Evolutionary conservation across 2,888 invertebrate species (phyloP), one percentile per base, ranked within the genome.

Genomic region (Apotomis capreana): DNA sequence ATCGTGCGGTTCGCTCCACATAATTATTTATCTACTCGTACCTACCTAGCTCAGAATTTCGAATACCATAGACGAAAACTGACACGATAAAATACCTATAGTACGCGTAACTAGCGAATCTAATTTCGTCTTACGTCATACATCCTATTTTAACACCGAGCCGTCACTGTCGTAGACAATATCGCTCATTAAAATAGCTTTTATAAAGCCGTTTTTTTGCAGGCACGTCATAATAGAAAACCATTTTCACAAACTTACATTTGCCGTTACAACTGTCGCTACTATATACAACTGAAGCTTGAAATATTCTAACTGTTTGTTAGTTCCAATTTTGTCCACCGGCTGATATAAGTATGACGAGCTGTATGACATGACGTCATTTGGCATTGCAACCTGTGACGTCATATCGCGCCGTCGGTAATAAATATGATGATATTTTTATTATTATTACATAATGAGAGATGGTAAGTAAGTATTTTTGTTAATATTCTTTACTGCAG

Each of bases 321-420:
- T 65, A 65, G 65, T 44, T 65, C 5, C n/a, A 9, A 46, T 46
- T 15, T 55, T 44, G 40, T 55, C 64, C 64, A 36, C 61, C 49
- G 37, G n/a, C 58, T 58, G 58, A 37, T 36, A 26, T 36, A 37
- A 12, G 26, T 57, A 37, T 57, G 55, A 4, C 5, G 12, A 3
- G n/a, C 0, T 4, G 12, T 26, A 49, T 49, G 37, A 44, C 15
- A n/a, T 15, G 75, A 76, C 74, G 75, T 74, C 70, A 73, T 64
- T 75, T 75, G 76, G 75, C 73, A 73, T 61, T 40, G 68, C n/a
- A 57, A 5, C 68, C 68, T 26, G 51, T 61, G 67, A 68, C 67
- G 67, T 51, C 57, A 65, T 55, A 9, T 9, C 9, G 5, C 36
- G 4, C 9, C 40, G 64, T 64, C 64, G 44, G 4, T 64, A 6